Evolutionary conservation across 2,113 vertebrate genomes (phyloP), one percentile per base, ranked within the genome.

Genomic region (Hemiscyllium ocellatum): DNA sequence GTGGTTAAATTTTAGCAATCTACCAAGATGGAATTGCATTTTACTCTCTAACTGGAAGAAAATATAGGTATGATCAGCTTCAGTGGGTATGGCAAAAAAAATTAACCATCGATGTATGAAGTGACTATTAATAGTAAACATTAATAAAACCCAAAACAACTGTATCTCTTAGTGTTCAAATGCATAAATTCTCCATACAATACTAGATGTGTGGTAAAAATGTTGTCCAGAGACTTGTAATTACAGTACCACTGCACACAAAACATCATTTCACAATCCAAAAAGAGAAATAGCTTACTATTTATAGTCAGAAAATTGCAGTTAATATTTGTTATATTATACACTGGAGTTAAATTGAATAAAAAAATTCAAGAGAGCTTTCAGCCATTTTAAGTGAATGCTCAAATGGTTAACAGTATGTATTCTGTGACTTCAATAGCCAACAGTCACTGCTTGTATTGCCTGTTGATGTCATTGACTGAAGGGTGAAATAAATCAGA

Each of bases 391-490:
- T 50, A 26, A 69, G 93, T 47, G 66, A 70, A 24, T 24, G n/a
- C 20, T 47, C 4, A 24, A 94, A 70, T 26, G 15, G 65, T 70
- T 70, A 94, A 70, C 50, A 70, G 66, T 94, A 20, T 50, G 93
- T 70, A 47, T 69, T 70, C 37, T 94, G 65, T 94, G n/a, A 94
- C 15, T 94, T 94, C 42, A 50, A 42, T 70, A 37, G 93, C 66
- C 24, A 68, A 70, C 66, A 69, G 37, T 94, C 66, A 70, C 24
- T 26, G 66, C 66, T 70, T 47, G 66, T 90, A 50, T 42, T 94
- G 68, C 93, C 65, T 70, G 66, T 69, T 94, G 93, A 94, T 94
- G 93, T 94, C 93, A 94, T 72, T 94, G 93, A 94, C 68, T 70
- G 93, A 94, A 70, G 33, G 93, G 66, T 94, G 37, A 94, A 70